A percentile compares a stretch with the other conserved stretches of the same genome.
These are phyloP conservation scores for Sphenopsis melanotis DNA, from an alignment of 2,797 vertebrate species.

Conservation along the genomic window DNA sequence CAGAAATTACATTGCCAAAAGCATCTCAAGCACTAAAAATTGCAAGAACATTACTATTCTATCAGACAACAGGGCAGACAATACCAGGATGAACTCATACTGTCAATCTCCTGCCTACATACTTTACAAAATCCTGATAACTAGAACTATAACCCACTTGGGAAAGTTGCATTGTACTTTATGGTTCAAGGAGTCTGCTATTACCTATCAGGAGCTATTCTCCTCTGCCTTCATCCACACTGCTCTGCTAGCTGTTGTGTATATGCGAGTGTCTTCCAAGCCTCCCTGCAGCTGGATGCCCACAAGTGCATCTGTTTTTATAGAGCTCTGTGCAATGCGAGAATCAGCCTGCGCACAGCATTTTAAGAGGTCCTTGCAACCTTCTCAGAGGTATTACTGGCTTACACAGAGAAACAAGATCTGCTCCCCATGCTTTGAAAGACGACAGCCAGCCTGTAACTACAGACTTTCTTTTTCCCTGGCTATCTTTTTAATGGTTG, in stretches of 20 bases:
- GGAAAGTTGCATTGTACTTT: not conserved
- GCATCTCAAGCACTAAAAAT: not conserved
- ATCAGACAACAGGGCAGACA: constrained; percentile 57
- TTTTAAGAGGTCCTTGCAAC: not conserved
- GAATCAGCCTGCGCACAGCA: not conserved
- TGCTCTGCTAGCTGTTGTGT: not conserved
- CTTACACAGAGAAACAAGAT: not conserved
- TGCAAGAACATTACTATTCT: constrained; percentile 42
- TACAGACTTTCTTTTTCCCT: not conserved
- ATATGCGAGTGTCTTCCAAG: rapidly evolving
- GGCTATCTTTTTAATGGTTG: not conserved
- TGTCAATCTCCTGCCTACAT: constrained; percentile 51
- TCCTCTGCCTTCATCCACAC: not conserved
- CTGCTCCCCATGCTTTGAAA: not conserved
- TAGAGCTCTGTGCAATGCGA: rapidly evolving
- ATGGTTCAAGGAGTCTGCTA: not conserved
- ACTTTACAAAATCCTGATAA: not conserved
- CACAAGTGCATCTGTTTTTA: not conserved
- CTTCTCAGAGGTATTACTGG: not conserved
- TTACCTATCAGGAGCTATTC: not conserved
- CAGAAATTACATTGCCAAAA: constrained; percentile 74
- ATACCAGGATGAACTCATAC: constrained; percentile 70
- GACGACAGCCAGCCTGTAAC: not conserved
- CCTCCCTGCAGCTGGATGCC: not conserved
- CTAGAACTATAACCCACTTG: not conserved